Evolutionary conservation across 2,113 vertebrate species (phyloP).

Genomic region (Blennius ocellaris): DNA sequence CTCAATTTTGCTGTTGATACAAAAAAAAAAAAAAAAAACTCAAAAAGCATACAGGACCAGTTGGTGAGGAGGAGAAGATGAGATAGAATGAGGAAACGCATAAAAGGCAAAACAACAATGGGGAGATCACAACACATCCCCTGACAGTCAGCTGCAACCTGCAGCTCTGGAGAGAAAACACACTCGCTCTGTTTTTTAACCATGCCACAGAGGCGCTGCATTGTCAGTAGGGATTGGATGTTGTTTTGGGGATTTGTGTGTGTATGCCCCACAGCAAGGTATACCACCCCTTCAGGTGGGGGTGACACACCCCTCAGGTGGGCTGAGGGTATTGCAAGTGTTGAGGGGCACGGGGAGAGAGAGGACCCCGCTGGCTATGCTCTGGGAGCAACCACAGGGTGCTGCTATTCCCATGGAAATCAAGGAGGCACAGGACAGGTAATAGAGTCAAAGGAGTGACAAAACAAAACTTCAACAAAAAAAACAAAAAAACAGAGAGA

Average conservation of each 20-base stretch:
- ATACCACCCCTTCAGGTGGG: slow-evolving; percentile 58
- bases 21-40: too few relatives aligned
- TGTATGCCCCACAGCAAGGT: slow-evolving; percentile 59
- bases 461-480: too few relatives aligned
- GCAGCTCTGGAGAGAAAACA: slow-evolving; percentile 54
- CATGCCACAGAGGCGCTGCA: slow-evolving; percentile 16
- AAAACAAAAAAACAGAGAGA: too few relatives aligned
- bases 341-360: slow-evolving; percentile 28
- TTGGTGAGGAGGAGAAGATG: slow-evolving; percentile 26
- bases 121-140: slow-evolving; percentile 63
- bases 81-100: slow-evolving; percentile 33
- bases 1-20: not conserved
- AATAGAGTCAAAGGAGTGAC: slow-evolving; percentile 3
- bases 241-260: slow-evolving; percentile 29
- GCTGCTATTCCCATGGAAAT: slow-evolving; percentile 48
- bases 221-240: slow-evolving; percentile 27
- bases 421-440: slow-evolving; percentile 16
- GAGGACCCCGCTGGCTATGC: slow-evolving; percentile 49
- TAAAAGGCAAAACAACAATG: slow-evolving; percentile 60
- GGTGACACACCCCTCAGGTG: slow-evolving; percentile 67
- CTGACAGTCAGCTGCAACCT: slow-evolving; percentile 48
- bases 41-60: slow-evolving; percentile 4
- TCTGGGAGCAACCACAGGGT: slow-evolving; percentile 52
- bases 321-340: slow-evolving; percentile 33
- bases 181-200: slow-evolving; percentile 25